Evolutionary conservation across 2,113 vertebrate species (phyloP).

Genomic region (Macroglossus sobrinus): DNA sequence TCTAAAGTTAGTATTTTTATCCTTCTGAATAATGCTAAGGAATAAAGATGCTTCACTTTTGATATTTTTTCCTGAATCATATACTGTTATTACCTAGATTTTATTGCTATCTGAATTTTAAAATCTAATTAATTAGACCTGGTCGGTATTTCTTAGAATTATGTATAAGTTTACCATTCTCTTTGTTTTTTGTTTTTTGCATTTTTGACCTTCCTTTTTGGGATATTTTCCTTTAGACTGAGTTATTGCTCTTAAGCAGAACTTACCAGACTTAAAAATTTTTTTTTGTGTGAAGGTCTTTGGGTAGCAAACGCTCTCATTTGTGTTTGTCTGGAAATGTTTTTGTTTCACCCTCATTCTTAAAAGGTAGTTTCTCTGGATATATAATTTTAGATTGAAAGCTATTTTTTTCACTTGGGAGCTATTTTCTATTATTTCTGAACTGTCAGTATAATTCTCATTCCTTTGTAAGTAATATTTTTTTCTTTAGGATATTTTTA

Average conservation of each 20-base stretch:
- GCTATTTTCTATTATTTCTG: neutral
- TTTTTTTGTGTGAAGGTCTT: neutral
- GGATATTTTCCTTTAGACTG: neutral
- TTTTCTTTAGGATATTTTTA: neutral
- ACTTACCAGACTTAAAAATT: neutral
- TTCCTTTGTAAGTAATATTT: neutral
- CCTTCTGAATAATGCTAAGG: neutral
- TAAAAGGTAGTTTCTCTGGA: neutral
- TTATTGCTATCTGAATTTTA: neutral
- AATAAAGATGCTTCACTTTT: neutral
- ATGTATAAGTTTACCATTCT: neutral
- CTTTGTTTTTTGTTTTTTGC: neutral
- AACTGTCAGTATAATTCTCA: neutral
- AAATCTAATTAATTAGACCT: neutral
- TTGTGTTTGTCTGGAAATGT: neutral
- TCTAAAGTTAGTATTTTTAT: neutral
- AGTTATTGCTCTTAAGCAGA: neutral
- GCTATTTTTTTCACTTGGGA: neutral
- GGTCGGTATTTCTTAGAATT: neutral
- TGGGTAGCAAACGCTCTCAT: neutral
- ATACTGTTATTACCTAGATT: neutral
- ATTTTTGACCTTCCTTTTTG: neutral
- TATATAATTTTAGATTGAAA: neutral
- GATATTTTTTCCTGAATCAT: neutral
- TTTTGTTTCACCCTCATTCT: neutral